Percentiles rank a stretch among this genome's conserved stretches.
phyloP scores from a whole-genome alignment of 1,140 invertebrate species.

The Cydia splendana region DNA sequence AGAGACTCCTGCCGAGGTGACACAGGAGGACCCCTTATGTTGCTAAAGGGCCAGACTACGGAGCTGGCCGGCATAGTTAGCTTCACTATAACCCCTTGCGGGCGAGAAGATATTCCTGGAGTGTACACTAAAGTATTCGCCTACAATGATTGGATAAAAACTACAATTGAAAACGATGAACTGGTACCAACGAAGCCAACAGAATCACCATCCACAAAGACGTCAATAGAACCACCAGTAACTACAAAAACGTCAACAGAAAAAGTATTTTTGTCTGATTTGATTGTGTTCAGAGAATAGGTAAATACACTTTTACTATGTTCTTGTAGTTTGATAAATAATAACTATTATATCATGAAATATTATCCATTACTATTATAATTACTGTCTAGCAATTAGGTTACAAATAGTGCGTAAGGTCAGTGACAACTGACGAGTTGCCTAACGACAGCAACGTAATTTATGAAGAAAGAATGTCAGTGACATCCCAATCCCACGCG shows the following conservation, averaged over 20 bases:
- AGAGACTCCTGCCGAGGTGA: conserved; percentile 16
- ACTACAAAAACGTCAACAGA: too few species aligned
- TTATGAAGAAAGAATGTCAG: too few species aligned
- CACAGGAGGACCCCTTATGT: conserved; percentile 10
- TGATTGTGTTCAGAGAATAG: conserved; percentile 1
- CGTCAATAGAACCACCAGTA: too few species aligned
- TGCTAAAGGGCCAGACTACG: not conserved
- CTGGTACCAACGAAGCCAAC: not conserved
- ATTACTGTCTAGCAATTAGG: too few species aligned
- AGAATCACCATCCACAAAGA: not conserved
- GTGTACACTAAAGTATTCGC: conserved; percentile 20
- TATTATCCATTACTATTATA: too few species aligned
- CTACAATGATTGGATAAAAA: conserved; percentile 5
- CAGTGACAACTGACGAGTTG: too few species aligned
- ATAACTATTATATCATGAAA: too few species aligned
- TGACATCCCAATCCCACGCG: too few species aligned
- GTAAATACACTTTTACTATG: too few species aligned
- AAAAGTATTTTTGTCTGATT: not conserved
- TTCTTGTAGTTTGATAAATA: too few species aligned
- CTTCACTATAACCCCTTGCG: not conserved
- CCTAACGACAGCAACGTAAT: too few species aligned
- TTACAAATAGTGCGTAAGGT: too few species aligned
- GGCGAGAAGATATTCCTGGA: not conserved
- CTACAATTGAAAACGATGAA: not conserved
- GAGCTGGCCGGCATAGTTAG: conserved; percentile 19